Conservation (phyloP, 2,888 invertebrate species). For the Bembecia ichneumoniformis region DNA sequence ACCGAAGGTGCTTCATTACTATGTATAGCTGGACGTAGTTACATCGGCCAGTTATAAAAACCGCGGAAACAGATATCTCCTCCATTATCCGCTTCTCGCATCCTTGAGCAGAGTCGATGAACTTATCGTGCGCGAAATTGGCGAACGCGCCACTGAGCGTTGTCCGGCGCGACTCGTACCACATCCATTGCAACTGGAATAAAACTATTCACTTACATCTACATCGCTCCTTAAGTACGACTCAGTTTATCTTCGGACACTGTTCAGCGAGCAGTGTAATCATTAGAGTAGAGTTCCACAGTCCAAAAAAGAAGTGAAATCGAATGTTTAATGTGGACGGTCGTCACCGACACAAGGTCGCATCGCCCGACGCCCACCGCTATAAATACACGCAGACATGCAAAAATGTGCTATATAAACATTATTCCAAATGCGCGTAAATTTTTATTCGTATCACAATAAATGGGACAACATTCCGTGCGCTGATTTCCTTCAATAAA, state of each 20-base stretch:
- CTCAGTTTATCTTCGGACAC: conserved; percentile 3
- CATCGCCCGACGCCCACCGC: conserved; percentile 51
- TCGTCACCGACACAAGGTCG: conserved; percentile 65
- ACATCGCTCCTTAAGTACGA: conserved; percentile 9
- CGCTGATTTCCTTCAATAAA: too few relatives aligned
- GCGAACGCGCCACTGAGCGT: conserved; percentile 49
- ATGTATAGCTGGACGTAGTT: too few relatives aligned
- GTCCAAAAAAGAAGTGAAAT: conserved; percentile 14
- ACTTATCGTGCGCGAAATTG: conserved; percentile 67
- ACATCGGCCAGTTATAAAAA: too few relatives aligned
- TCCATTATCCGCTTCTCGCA: conserved; percentile 44
- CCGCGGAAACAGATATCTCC: conserved; percentile 5
- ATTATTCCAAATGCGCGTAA: conserved; percentile 41
- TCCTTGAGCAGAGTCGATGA: conserved; percentile 56
- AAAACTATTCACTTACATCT: conserved; percentile 16
- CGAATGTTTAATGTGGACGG: conserved; percentile 21
- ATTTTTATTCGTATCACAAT: conserved; percentile 12
- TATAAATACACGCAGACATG: conserved; percentile 66
- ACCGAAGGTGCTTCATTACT: too few relatives aligned
- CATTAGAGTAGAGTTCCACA: not conserved
- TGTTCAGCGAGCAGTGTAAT: conserved; percentile 16
- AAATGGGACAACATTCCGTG: not conserved
- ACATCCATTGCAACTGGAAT: conserved; percentile 1
- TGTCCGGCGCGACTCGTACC: conserved; percentile 30
- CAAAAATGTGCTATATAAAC: conserved; percentile 60